A percentile compares a stretch with the other conserved stretches of the same genome.
These are phyloP conservation scores for Uria lomvia DNA, from an alignment of 2,113 vertebrate genomes.

Conservation along the genomic window DNA sequence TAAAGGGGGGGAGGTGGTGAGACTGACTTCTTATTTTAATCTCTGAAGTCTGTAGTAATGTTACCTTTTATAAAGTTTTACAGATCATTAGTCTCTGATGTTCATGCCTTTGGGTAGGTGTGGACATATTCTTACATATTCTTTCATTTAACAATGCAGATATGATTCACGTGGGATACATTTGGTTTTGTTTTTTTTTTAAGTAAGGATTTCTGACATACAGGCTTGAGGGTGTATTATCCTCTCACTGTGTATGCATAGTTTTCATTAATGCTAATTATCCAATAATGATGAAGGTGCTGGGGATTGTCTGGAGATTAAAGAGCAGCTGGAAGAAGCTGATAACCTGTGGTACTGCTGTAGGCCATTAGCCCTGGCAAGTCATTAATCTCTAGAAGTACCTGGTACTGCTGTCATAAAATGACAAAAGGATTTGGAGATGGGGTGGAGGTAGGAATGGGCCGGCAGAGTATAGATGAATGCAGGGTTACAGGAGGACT, in stretches of 20 bases:
- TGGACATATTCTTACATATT: not conserved
- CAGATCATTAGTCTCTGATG: conserved; percentile 6
- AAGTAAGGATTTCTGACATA: conserved; percentile 10
- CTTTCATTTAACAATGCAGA: not conserved
- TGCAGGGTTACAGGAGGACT: not conserved
- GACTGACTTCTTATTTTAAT: not conserved
- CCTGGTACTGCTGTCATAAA: conserved; percentile 56
- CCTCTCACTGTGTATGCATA: conserved; percentile 3
- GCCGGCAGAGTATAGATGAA: not conserved
- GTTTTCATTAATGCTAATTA: conserved; percentile 56
- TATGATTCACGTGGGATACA: not conserved
- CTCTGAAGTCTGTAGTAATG: not conserved
- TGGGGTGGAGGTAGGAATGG: not conserved
- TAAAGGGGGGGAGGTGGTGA: too few relatives aligned
- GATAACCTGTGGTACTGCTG: conserved; percentile 69
- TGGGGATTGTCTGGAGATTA: conserved; percentile 67
- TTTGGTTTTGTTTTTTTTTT: not conserved
- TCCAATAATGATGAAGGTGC: conserved; percentile 35
- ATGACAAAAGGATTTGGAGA: not conserved
- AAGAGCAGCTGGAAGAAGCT: conserved; percentile 60
- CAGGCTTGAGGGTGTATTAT: conserved; percentile 6
- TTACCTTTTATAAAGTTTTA: not conserved
- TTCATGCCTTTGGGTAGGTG: not conserved
- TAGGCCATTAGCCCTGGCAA: conserved; percentile 53
- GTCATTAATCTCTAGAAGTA: conserved; percentile 69